Conservation (phyloP, 2,888 invertebrate species). For the Ditula angustiorana region DNA sequence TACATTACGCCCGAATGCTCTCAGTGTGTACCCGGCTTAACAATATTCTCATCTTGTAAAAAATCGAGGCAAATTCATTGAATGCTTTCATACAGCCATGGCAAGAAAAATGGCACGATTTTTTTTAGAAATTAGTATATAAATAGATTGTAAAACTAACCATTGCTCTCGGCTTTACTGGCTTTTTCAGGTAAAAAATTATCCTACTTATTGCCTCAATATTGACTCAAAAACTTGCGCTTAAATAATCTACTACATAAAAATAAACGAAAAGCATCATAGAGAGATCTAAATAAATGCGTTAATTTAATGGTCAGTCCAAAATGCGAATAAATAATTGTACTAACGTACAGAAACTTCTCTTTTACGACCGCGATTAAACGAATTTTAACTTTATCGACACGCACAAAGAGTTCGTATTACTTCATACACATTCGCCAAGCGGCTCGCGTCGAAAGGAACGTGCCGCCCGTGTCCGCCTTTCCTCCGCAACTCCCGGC, state of each 20-base stretch:
- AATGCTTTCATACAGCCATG: conserved; percentile 9
- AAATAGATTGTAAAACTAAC: not conserved
- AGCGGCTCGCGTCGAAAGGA: too few species aligned
- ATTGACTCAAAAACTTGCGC: not conserved
- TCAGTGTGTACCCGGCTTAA: too few species aligned
- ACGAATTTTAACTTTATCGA: too few species aligned
- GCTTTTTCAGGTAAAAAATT: not conserved
- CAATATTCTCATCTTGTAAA: not conserved
- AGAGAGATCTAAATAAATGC: conserved; percentile 43
- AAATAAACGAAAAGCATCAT: not conserved
- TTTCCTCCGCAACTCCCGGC: too few species aligned
- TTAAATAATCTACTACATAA: not conserved
- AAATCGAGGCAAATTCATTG: not conserved
- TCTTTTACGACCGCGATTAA: too few species aligned
- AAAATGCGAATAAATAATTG: conserved; percentile 16
- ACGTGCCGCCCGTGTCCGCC: too few species aligned
- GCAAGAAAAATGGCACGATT: conserved; percentile 35
- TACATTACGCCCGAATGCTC: too few species aligned
- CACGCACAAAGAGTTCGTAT: too few species aligned
- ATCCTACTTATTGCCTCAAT: not conserved
- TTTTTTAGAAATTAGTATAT: conserved; percentile 1
- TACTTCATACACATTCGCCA: too few species aligned
- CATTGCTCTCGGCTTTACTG: not conserved
- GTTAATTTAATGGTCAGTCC: conserved; percentile 15
- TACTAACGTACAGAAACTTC: too few species aligned